Evolutionary conservation across 2,113 vertebrate genomes (phyloP), one percentile per base, ranked within the genome.

Genomic region (Phrynosoma platyrhinos): DNA sequence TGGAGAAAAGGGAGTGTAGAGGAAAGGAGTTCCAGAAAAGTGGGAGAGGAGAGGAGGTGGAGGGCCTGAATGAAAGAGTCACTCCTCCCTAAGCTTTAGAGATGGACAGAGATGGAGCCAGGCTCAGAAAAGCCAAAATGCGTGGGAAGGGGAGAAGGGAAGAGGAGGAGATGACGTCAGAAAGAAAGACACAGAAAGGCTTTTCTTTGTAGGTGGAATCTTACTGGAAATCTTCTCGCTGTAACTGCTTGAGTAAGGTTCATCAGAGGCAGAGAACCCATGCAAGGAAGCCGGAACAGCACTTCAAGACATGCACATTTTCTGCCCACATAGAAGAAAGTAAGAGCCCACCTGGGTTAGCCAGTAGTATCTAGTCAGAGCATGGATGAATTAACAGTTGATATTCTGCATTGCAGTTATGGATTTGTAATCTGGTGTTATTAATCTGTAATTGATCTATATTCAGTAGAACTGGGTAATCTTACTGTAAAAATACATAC

Each of bases 161-260:
- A 52, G 53, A 86, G 89, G 66, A 14, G 2, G 82, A 82, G 68
- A 36, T 64, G 87, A 68, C n/a, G 40, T 32, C 53, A 52, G 9
- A 52, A 52, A 55, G n/a, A 12, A 16, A 62, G 58, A 18, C 58
- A 62, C 32, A 80, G 25, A 9, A 86, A 66, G 87, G 21, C 2
- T 30, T 88, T 64, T 75, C 53, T 0, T 79, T 58, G 78, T 0
- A 0, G n/a, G 25, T 18, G 52, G 2, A 6, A 27, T 58, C 47
- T 58, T 62, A 5, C 25, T 3, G 27, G 27, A 32, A 55, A 62
- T 53, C 68, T 14, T 47, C 79, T 58, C 25, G 5, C 12, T 14
- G n/a, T 23, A 14, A 47, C 13, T 62, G 58, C 58, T 8, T 53
- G n/a, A 53, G 18, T 9, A 21, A 30, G 21, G 55, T 13, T 9